A percentile compares a stretch with the other conserved stretches of the same genome.
phyloP scores from a whole-genome alignment of 2,888 invertebrate species.

The Macrosoma leucophasiata region DNA sequence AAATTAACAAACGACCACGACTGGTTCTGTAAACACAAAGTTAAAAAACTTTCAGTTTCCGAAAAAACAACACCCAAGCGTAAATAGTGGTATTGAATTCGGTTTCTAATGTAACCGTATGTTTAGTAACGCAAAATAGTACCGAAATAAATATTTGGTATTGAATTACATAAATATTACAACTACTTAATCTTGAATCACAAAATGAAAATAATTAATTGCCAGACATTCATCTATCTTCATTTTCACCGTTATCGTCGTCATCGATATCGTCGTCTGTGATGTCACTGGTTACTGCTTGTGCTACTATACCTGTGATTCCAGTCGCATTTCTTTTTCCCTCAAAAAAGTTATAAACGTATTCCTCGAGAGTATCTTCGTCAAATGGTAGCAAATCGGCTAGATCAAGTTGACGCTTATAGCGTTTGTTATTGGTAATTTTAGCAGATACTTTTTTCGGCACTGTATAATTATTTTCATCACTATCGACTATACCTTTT shows the following conservation, averaged over 20 bases:
- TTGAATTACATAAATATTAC: constrained; percentile 37
- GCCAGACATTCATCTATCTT: constrained; percentile 38
- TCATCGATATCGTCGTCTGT: constrained; percentile 47
- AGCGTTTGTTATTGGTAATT: constrained; percentile 34
- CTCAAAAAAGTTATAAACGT: constrained; percentile 55
- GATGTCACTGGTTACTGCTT: constrained; percentile 53
- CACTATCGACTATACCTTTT: constrained; percentile 77
- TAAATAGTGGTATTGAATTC: no score
- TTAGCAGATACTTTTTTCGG: constrained; percentile 15
- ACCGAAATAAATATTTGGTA: constrained; percentile 44
- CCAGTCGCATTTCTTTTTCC: constrained; percentile 55
- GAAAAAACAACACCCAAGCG: no score
- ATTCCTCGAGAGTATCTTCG: constrained; percentile 60
- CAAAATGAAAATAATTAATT: constrained; percentile 7
- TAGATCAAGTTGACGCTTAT: constrained; percentile 54
- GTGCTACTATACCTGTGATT: constrained; percentile 54
- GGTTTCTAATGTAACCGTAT: no score
- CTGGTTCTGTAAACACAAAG: no score
- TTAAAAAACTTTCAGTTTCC: no score
- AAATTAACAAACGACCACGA: no score
- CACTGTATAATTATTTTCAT: constrained; percentile 48
- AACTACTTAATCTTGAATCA: constrained; percentile 27
- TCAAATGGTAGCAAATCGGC: constrained; percentile 62
- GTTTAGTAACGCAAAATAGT: no score
- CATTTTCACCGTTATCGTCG: constrained; percentile 37